These are phyloP conservation scores for Notoglanidium macrostoma DNA, from an alignment of 2,797 vertebrate genomes.

Conservation along the genomic window DNA sequence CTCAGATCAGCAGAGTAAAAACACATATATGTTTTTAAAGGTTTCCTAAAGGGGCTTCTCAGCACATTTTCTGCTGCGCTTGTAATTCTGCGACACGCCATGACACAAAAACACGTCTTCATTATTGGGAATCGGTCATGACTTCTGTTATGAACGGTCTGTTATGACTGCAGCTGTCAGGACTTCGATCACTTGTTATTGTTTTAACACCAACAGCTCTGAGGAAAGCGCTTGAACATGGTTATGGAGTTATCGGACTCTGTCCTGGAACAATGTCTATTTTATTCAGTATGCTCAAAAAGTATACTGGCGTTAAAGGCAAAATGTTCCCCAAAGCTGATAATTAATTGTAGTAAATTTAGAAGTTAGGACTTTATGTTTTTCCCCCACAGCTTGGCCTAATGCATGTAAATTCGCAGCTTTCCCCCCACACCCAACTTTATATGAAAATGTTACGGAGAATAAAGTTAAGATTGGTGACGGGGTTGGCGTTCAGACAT, in stretches of 20 bases:
- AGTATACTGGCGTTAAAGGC: too few relatives aligned
- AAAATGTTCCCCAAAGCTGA: not conserved
- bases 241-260: not conserved
- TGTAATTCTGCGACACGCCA: not conserved
- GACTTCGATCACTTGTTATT: not conserved
- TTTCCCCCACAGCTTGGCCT: not conserved
- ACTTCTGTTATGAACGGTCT: too few relatives aligned
- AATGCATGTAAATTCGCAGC: not conserved
- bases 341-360: not conserved
- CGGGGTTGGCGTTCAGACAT: not conserved
- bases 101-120: slow-evolving; percentile 23
- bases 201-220: not conserved
- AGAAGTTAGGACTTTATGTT: not conserved
- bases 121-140: not conserved
- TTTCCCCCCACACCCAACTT: not conserved
- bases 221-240: too few relatives aligned
- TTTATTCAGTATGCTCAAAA: not conserved
- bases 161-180: too few relatives aligned
- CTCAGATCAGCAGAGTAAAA: not conserved
- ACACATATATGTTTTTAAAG: not conserved
- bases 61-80: slow-evolving; percentile 26
- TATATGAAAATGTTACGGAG: not conserved
- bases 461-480: not conserved
- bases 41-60: not conserved
- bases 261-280: too few relatives aligned